phyloP scores from a whole-genome alignment of 2,113 vertebrate species.

The Xiphophorus maculatus region DNA sequence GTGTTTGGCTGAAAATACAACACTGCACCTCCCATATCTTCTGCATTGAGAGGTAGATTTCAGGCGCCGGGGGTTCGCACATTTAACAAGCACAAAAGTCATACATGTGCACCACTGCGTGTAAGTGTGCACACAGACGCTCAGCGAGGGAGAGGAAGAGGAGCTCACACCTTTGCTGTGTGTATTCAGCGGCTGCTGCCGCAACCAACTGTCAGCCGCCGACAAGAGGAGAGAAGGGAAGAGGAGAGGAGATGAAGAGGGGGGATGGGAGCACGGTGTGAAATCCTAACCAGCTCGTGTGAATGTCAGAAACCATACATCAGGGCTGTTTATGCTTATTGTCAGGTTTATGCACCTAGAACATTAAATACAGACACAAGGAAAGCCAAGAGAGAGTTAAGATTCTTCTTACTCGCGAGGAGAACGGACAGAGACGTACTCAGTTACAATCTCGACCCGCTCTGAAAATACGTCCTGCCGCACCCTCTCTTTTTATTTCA shows the following conservation, averaged over 20 bases:
- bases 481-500: too few relatives aligned
- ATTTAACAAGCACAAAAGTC: slow-evolving; percentile 3
- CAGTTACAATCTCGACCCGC: too few relatives aligned
- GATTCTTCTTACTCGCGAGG: too few relatives aligned
- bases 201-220: slow-evolving; percentile 56
- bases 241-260: slow-evolving; percentile 19
- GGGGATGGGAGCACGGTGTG: slow-evolving; percentile 45
- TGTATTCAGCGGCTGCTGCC: slow-evolving; percentile 47
- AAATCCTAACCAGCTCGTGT: slow-evolving; percentile 51
- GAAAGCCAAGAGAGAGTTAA: too few relatives aligned
- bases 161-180: slow-evolving; percentile 42
- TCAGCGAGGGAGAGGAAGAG: slow-evolving; percentile 46
- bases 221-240: slow-evolving; percentile 2
- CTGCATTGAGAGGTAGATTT: neutral
- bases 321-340: slow-evolving; percentile 39
- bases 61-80: neutral
- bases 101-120: slow-evolving; percentile 2
- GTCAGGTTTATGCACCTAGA: too few relatives aligned
- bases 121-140: slow-evolving; percentile 17
- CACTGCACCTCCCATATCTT: slow-evolving; percentile 2
- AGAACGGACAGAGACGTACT: too few relatives aligned
- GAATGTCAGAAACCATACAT: slow-evolving; percentile 48
- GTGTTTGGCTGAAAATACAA: slow-evolving; percentile 19
- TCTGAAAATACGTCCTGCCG: too few relatives aligned
- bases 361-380: too few relatives aligned